Evolutionary conservation across 1,140 invertebrate genomes (phyloP).

Genomic region (Drosophila athabasca): DNA sequence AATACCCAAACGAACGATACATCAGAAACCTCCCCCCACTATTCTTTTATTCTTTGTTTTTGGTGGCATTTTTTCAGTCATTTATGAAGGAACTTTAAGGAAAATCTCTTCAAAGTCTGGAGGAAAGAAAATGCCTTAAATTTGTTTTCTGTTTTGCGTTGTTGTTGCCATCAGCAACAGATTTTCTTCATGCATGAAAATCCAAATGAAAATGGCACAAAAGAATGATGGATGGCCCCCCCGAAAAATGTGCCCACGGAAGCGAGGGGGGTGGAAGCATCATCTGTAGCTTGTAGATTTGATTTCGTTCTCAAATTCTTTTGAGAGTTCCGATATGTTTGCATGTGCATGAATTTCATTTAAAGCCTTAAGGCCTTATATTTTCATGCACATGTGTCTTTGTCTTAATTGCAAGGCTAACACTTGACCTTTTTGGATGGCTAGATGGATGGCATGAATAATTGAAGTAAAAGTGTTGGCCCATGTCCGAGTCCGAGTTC

Average conservation of each 20-base stretch:
- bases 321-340: constrained; percentile 18
- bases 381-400: constrained; percentile 41
- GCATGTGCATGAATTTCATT: constrained; percentile 50
- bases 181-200: constrained; percentile 40
- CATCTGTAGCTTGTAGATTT: constrained; percentile 28
- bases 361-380: constrained; percentile 52
- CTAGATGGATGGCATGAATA: constrained; percentile 39
- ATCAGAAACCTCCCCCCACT: constrained; percentile 2
- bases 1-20: neutral
- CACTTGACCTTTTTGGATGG: constrained; percentile 50
- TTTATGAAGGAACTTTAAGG: no score
- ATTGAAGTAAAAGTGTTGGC: constrained; percentile 49
- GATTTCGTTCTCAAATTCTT: neutral
- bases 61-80: neutral
- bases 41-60: constrained; percentile 5
- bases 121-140: constrained; percentile 8
- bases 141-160: constrained; percentile 11
- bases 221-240: constrained; percentile 28
- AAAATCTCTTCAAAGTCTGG: no score
- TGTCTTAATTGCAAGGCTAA: constrained; percentile 50
- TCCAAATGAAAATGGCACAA: constrained; percentile 34
- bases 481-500: constrained; percentile 29
- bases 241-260: neutral
- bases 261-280: no score
- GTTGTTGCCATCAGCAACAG: constrained; percentile 28